phyloP scores from a whole-genome alignment of 1,140 invertebrate species.

The Neuroterus valhalla region DNA sequence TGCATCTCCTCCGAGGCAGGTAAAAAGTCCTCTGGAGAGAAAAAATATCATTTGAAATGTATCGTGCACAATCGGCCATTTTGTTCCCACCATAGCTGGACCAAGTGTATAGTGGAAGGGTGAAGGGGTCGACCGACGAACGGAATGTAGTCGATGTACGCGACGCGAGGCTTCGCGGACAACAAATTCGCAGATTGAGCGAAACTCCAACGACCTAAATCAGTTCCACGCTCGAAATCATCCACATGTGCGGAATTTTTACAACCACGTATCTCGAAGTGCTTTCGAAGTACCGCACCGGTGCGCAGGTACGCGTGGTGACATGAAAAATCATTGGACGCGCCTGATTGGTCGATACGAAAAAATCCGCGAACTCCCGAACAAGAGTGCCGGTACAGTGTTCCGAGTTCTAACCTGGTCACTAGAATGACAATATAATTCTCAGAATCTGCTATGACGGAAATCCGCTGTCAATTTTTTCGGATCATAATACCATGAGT shows the following conservation, averaged over 20 bases:
- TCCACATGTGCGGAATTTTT: no score
- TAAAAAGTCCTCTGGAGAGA: background rate
- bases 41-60: background rate
- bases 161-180: background rate
- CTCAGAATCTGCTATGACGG: background rate
- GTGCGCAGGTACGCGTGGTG: slow-evolving; percentile 45
- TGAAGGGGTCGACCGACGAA: background rate
- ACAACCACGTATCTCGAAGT: no score
- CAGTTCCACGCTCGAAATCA: no score
- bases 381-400: slow-evolving; percentile 1
- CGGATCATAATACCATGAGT: background rate
- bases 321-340: slow-evolving; percentile 42
- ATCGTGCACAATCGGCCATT: slow-evolving; percentile 15
- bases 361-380: slow-evolving; percentile 54
- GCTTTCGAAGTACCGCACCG: slow-evolving; percentile 16
- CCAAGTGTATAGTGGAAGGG: background rate
- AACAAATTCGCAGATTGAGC: no score
- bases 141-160: slow-evolving; percentile 8
- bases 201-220: no score
- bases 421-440: background rate
- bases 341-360: slow-evolving; percentile 53
- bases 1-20: background rate
- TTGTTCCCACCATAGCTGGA: background rate
- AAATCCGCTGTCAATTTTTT: background rate
- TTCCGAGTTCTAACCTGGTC: background rate